These are phyloP conservation scores for Marmota flaviventris DNA, from an alignment of 2,113 vertebrate genomes.

Conservation along the genomic window DNA sequence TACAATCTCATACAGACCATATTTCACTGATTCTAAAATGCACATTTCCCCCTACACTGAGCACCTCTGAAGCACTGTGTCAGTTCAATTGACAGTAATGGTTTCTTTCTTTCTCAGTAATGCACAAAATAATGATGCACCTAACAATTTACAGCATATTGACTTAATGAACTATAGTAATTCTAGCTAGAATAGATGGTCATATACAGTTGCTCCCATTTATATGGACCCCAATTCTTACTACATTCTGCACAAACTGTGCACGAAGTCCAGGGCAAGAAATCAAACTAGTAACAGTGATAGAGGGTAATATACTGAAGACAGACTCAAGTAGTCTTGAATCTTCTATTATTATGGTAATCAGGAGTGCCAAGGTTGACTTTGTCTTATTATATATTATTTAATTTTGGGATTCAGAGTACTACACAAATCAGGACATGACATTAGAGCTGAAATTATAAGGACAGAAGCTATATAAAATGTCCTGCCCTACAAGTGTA, in stretches of 20 bases:
- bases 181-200: not conserved
- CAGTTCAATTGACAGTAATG: not conserved
- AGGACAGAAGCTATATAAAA: conserved; percentile 5
- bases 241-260: not conserved
- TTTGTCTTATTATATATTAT: not conserved
- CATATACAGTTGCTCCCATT: not conserved
- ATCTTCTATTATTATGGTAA: not conserved
- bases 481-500: not conserved
- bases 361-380: not conserved
- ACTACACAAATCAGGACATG: not conserved
- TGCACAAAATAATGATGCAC: not conserved
- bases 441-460: not conserved
- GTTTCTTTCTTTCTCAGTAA: not conserved
- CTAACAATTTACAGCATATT: not conserved
- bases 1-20: not conserved
- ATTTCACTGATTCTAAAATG: conserved; percentile 41
- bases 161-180: not conserved
- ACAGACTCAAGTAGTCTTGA: not conserved
- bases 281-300: not conserved
- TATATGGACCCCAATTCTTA: not conserved
- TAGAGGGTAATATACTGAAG: not conserved
- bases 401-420: not conserved
- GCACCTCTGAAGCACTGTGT: not conserved
- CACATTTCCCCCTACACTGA: not conserved
- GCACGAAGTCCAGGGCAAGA: not conserved